Percentiles rank a stretch among this genome's conserved stretches.
phyloP scores from a whole-genome alignment of 2,113 vertebrate species.

The Camelus bactrianus region DNA sequence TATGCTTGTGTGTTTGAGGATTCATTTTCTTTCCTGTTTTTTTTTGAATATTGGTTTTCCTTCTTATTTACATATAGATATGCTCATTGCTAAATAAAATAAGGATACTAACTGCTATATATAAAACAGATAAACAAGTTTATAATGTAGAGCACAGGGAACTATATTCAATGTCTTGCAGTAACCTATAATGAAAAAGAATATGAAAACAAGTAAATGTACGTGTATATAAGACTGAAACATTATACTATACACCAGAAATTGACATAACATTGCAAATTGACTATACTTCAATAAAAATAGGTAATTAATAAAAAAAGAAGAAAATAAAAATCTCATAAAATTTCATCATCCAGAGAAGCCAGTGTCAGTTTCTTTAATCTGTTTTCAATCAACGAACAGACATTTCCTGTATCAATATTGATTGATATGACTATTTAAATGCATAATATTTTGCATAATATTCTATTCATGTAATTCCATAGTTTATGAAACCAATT shows the following conservation, averaged over 20 bases:
- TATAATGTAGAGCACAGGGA: no score
- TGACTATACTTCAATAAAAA: no score
- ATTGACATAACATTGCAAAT: no score
- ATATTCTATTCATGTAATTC: neutral
- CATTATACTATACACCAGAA: no score
- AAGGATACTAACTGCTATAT: neutral
- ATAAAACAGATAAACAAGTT: no score
- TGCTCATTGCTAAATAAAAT: neutral
- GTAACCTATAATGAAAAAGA: no score
- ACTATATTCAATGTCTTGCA: no score
- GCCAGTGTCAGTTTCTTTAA: neutral
- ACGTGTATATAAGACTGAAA: no score
- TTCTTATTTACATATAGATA: neutral
- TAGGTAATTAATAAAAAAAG: no score
- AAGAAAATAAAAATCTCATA: slow-evolving; percentile 35
- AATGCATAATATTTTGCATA: neutral
- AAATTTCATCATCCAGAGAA: neutral
- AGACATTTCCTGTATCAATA: neutral
- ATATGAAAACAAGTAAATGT: no score
- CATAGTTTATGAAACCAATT: neutral
- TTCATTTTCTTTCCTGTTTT: neutral
- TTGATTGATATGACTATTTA: slow-evolving; percentile 29
- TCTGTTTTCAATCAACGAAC: neutral
- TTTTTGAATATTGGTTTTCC: neutral
- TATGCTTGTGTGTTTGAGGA: neutral